Conservation (phyloP, 2,113 vertebrate species). For the Callipepla squamata region DNA sequence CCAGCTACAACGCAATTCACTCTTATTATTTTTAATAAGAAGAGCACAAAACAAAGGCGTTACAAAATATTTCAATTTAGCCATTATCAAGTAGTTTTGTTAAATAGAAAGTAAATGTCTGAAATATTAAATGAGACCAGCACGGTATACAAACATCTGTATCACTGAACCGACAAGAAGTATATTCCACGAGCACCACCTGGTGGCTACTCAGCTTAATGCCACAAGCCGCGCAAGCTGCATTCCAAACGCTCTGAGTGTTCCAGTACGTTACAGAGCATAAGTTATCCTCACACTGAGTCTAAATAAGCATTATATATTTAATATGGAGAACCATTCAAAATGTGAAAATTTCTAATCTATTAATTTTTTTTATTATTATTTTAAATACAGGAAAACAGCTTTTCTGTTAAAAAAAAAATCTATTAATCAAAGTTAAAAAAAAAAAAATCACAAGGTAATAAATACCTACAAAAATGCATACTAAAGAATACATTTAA, state of each 20-base stretch:
- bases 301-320: background rate
- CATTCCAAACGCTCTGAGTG: background rate
- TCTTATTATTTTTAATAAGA: background rate
- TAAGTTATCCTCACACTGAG: background rate
- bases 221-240: background rate
- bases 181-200: conserved; percentile 75
- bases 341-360: background rate
- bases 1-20: background rate
- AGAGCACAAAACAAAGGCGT: background rate
- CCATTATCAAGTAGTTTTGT: background rate
- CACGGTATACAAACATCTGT: background rate
- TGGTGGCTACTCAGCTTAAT: conserved; percentile 64
- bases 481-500: background rate
- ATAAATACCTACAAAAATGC: background rate
- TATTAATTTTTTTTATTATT: background rate
- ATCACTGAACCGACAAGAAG: background rate
- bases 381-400: background rate
- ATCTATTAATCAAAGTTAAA: background rate
- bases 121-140: no score
- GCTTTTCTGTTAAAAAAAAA: background rate
- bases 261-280: no score
- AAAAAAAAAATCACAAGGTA: background rate
- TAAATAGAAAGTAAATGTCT: background rate
- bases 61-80: background rate
- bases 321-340: background rate